These are phyloP conservation scores for Campylomormyrus tamandua DNA, from an alignment of 2,113 vertebrate species.

Conservation along the genomic window DNA sequence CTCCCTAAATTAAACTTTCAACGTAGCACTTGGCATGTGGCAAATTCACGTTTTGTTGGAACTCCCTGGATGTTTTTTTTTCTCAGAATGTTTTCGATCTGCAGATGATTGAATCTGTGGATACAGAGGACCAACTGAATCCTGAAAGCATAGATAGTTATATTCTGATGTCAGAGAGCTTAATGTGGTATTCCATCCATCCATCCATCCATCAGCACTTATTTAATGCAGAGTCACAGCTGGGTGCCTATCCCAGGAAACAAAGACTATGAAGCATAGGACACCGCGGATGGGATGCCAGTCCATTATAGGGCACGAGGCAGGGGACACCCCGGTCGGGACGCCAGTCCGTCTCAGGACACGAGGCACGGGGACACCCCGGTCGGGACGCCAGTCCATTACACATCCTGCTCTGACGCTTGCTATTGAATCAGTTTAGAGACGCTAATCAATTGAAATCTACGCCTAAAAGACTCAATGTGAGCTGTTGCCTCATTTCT, in stretches of 20 bases:
- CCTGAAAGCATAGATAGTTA: background rate
- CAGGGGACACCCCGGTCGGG: background rate
- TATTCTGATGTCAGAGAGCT: background rate
- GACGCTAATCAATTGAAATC: background rate
- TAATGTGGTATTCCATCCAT: background rate
- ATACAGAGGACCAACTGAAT: background rate
- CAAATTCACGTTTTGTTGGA: background rate
- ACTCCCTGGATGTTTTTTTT: background rate
- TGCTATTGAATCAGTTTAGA: background rate
- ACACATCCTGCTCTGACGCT: background rate
- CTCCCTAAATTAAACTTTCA: background rate
- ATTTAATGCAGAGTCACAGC: background rate
- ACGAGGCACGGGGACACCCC: background rate
- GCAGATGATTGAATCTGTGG: background rate
- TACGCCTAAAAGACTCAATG: background rate
- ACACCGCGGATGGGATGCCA: background rate
- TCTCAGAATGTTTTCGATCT: background rate
- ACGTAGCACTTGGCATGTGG: background rate
- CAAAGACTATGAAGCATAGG: background rate
- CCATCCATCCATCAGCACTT: background rate
- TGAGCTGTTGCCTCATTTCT: background rate
- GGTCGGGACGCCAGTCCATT: background rate
- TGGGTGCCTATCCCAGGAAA: background rate
- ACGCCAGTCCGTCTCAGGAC: background rate
- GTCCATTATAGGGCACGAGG: too few relatives aligned